Percentiles rank a stretch among this genome's conserved stretches.
These are phyloP conservation scores for Naja naja DNA, from an alignment of 2,113 vertebrate species.

Conservation along the genomic window DNA sequence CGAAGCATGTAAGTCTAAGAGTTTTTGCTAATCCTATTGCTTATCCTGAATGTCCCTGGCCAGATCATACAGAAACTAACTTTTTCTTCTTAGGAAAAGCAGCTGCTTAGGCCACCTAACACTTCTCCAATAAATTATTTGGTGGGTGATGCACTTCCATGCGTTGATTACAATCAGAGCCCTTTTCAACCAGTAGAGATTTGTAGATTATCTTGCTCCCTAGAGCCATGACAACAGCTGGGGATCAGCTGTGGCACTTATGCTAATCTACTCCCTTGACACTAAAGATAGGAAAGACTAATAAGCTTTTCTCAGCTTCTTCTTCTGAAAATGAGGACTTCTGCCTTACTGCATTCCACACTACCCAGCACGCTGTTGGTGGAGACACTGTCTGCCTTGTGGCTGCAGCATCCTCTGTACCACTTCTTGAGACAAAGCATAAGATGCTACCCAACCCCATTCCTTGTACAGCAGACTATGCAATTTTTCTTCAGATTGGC, in stretches of 20 bases:
- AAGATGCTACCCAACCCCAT: background rate
- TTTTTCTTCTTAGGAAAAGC: constrained; percentile 17
- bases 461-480: background rate
- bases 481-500: background rate
- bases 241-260: constrained; percentile 26
- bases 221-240: constrained; percentile 18
- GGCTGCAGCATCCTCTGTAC: background rate
- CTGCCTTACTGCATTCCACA: constrained; percentile 20
- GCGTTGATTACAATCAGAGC: constrained; percentile 18
- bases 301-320: background rate
- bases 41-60: constrained; percentile 12
- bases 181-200: background rate
- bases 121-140: background rate
- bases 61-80: background rate
- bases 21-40: background rate
- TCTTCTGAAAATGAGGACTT: constrained; percentile 1
- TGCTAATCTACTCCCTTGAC: constrained; percentile 6
- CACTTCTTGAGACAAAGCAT: background rate
- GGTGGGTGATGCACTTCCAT: constrained; percentile 14
- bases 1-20: background rate
- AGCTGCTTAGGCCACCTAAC: constrained; percentile 4
- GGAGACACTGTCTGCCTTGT: background rate
- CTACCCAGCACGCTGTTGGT: background rate
- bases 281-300: constrained; percentile 22
- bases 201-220: background rate